Percentiles rank a stretch among this genome's conserved stretches.
Evolutionary conservation across 2,113 vertebrate genomes (phyloP).

Genomic region (Phrynosoma blainvillii): DNA sequence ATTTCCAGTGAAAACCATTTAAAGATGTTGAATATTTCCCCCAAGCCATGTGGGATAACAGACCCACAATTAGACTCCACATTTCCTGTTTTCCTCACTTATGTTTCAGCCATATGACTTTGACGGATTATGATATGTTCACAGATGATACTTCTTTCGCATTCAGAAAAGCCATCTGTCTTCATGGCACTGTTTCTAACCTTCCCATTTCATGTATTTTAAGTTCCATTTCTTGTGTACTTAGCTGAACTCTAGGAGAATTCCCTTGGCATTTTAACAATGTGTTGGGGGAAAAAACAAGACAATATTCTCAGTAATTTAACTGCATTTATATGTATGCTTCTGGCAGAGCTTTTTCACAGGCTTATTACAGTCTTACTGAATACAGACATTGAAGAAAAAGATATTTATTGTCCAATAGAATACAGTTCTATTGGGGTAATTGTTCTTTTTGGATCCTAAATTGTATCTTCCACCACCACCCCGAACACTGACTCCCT

Average conservation of each 20-base stretch:
- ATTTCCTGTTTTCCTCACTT: slow-evolving; percentile 44
- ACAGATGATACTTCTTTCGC: slow-evolving; percentile 42
- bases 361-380: slow-evolving; percentile 38
- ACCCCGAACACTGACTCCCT: background rate
- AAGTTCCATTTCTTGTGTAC: slow-evolving; percentile 63
- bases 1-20: background rate
- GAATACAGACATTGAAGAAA: background rate
- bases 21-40: background rate
- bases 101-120: slow-evolving; percentile 24
- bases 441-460: background rate
- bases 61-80: slow-evolving; percentile 56
- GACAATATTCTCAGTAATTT: background rate
- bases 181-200: slow-evolving; percentile 40
- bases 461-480: background rate
- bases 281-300: background rate
- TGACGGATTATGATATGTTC: background rate
- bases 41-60: background rate
- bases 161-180: slow-evolving; percentile 54
- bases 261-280: slow-evolving; percentile 62
- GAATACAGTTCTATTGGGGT: background rate
- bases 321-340: slow-evolving; percentile 31
- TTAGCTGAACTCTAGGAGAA: slow-evolving; percentile 58
- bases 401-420: background rate
- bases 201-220: slow-evolving; percentile 65
- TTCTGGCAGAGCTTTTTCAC: slow-evolving; percentile 8